Evolutionary conservation across 2,113 vertebrate genomes (phyloP).

Genomic region (Amphiprion ocellaris): DNA sequence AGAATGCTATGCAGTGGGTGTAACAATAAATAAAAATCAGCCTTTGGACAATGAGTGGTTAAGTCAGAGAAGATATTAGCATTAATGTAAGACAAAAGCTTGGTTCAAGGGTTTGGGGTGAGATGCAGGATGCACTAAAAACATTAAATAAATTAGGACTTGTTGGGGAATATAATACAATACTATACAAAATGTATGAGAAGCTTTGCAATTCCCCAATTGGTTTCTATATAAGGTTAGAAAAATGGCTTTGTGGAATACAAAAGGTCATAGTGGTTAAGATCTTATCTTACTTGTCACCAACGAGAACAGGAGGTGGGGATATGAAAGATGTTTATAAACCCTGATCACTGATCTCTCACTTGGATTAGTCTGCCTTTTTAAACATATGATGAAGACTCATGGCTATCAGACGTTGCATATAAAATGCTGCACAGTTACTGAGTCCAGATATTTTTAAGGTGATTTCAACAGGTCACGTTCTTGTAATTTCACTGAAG

Average conservation of each 20-base stretch:
- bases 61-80: constrained; percentile 9
- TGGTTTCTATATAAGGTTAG: constrained; percentile 34
- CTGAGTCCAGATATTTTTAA: constrained; percentile 31
- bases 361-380: constrained; percentile 49
- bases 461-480: constrained; percentile 20
- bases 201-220: constrained; percentile 6
- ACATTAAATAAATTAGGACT: constrained; percentile 16
- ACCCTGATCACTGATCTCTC: constrained; percentile 42
- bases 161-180: constrained; percentile 16
- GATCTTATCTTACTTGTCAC: constrained; percentile 38
- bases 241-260: constrained; percentile 35
- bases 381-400: constrained; percentile 30
- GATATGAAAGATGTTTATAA: constrained; percentile 18
- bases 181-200: constrained; percentile 5
- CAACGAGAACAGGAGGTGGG: constrained; percentile 15
- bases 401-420: constrained; percentile 12
- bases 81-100: constrained; percentile 1
- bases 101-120: constrained; percentile 26
- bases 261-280: constrained; percentile 46
- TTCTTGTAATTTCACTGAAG: constrained; percentile 19
- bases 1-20: constrained; percentile 6
- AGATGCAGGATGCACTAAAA: constrained; percentile 9
- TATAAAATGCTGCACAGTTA: constrained; percentile 31
- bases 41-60: not conserved
- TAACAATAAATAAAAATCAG: not conserved